phyloP scores from a whole-genome alignment of 1,140 invertebrate genomes.

The Eurosta solidaginis region DNA sequence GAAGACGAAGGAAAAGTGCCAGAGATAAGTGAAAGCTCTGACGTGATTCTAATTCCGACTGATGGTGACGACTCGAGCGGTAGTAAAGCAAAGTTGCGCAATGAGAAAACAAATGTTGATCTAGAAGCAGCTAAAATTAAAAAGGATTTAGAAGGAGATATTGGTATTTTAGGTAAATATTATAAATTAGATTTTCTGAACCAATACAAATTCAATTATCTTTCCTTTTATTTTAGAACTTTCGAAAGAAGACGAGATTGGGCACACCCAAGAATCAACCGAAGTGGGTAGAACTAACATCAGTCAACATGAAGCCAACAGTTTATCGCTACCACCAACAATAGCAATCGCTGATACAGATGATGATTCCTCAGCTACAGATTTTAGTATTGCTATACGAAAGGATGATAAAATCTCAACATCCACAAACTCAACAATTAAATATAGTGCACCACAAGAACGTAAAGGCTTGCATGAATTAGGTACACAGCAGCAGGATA shows the following conservation, averaged over 20 bases:
- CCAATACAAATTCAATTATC: not conserved
- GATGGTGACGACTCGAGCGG: slow-evolving; percentile 31
- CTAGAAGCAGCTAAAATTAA: slow-evolving; percentile 1
- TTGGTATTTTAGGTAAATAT: not conserved
- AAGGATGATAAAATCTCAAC: slow-evolving; percentile 61
- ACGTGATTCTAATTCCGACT: slow-evolving; percentile 32
- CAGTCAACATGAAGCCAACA: not conserved
- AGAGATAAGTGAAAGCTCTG: slow-evolving; percentile 28
- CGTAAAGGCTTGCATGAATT: not conserved
- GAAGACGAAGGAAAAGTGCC: not conserved
- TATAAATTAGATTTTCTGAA: not conserved
- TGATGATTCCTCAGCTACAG: slow-evolving; percentile 64
- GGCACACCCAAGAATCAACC: not conserved
- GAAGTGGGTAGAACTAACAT: not conserved
- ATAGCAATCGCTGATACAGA: slow-evolving; percentile 61
- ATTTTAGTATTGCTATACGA: slow-evolving; percentile 60
- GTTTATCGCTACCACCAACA: not conserved
- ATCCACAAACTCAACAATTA: not conserved
- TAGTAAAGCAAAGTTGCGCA: not conserved
- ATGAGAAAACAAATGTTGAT: not conserved
- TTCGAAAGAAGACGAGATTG: not conserved
- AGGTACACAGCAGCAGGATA: not conserved
- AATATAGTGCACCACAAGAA: not conserved
- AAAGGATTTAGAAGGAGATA: not conserved
- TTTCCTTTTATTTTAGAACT: not conserved